Conservation (phyloP, 2,113 vertebrate species). For the Pomatorhinus ruficollis region DNA sequence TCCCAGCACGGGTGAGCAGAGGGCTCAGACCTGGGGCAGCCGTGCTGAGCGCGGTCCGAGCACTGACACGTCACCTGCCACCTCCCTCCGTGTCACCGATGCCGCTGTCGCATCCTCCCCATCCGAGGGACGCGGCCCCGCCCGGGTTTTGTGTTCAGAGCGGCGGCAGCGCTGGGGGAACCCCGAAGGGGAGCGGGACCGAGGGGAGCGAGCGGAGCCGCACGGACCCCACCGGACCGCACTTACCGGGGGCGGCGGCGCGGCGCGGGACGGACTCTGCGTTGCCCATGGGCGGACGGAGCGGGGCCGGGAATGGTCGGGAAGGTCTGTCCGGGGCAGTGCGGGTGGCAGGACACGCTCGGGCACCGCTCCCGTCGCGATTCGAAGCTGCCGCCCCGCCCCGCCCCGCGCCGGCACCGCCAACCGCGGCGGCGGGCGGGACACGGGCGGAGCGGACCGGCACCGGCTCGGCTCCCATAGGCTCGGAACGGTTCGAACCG, state of each 20-base stretch:
- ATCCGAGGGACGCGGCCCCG: background rate
- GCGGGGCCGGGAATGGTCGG: rapidly evolving
- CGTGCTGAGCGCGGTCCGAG: rapidly evolving
- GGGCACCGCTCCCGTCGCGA: background rate
- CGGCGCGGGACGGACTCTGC: conserved; percentile 25
- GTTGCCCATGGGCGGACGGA: conserved; percentile 39
- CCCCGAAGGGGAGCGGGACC: background rate
- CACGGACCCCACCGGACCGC: background rate
- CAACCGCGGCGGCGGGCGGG: background rate
- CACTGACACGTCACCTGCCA: rapidly evolving
- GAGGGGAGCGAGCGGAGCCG: background rate
- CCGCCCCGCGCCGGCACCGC: background rate
- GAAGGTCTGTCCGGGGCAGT: background rate
- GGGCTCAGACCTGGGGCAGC: background rate
- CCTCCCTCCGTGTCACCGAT: background rate
- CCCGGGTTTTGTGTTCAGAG: rapidly evolving
- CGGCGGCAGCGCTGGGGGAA: background rate
- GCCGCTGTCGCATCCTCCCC: background rate
- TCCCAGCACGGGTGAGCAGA: rapidly evolving
- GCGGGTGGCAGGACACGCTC: rapidly evolving
- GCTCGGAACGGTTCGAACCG: rapidly evolving
- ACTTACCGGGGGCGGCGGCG: background rate
- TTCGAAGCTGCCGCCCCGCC: conserved; percentile 45
- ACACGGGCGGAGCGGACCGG: background rate
- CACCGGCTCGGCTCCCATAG: background rate